Percentiles rank a stretch among this genome's conserved stretches.
These are phyloP conservation scores for Dioctria rufipes DNA, from an alignment of 2,888 invertebrate species.

Conservation along the genomic window DNA sequence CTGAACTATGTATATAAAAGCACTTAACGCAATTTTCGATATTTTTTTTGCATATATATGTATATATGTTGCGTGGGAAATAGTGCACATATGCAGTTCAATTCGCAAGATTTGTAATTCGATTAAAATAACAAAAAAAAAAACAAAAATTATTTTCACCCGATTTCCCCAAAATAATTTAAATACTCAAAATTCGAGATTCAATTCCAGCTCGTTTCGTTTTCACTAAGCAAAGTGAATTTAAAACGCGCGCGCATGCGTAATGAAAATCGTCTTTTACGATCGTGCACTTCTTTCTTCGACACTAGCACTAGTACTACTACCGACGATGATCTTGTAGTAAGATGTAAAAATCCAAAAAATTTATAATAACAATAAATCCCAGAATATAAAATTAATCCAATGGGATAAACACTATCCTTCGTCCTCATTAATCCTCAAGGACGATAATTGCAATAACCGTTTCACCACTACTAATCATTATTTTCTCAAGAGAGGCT, in stretches of 20 bases:
- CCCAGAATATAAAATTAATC: background rate
- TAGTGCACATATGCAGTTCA: background rate
- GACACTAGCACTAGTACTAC: background rate
- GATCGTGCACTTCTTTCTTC: background rate
- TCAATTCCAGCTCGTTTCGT: background rate
- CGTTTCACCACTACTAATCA: background rate
- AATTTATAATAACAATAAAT: background rate
- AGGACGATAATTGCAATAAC: background rate
- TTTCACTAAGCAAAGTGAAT: background rate
- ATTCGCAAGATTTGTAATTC: background rate
- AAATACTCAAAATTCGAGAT: background rate
- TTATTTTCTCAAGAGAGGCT: no score
- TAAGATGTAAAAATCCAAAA: background rate
- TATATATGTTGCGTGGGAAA: background rate
- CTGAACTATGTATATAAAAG: no score
- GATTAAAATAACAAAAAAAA: background rate
- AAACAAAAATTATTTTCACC: background rate
- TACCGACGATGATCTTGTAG: no score
- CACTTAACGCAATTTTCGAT: no score
- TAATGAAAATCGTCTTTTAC: slow-evolving; percentile 20
- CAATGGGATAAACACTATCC: slow-evolving; percentile 10
- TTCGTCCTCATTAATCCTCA: background rate
- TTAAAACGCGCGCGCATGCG: slow-evolving; percentile 29
- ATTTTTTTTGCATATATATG: no score
- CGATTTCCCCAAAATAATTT: background rate